These are phyloP conservation scores for Sturmia bella DNA, from an alignment of 2,888 invertebrate species.

Conservation along the genomic window DNA sequence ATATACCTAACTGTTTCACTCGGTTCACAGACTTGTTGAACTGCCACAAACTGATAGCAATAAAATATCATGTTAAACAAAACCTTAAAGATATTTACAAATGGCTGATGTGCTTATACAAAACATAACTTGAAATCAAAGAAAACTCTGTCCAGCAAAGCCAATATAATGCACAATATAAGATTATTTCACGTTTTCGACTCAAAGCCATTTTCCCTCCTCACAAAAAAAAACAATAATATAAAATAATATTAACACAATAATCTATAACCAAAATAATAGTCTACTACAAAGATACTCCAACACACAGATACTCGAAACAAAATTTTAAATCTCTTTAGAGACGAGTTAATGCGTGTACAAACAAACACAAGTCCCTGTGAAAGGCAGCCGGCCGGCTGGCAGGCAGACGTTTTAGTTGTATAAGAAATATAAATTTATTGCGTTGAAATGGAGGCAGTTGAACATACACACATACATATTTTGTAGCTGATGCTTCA, in stretches of 20 bases:
- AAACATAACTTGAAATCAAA: neutral
- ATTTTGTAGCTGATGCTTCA: conserved; percentile 10
- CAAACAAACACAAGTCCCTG: neutral
- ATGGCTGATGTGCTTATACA: conserved; percentile 3
- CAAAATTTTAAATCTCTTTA: conserved; percentile 43
- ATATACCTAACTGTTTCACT: conserved; percentile 12
- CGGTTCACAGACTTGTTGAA: conserved; percentile 42
- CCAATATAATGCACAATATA: conserved; percentile 22
- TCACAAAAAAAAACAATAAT: no score
- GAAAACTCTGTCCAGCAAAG: conserved; percentile 1
- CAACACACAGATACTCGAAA: conserved; percentile 4
- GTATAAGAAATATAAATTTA: conserved; percentile 10
- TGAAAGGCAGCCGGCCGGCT: neutral
- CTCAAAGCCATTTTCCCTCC: neutral
- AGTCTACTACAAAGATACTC: conserved; percentile 26
- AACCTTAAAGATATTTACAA: conserved; percentile 44
- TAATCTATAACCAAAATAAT: conserved; percentile 47
- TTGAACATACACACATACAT: neutral
- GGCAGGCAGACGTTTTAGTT: neutral
- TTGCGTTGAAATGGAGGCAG: conserved; percentile 15
- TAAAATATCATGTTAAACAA: conserved; percentile 11
- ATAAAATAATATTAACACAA: conserved; percentile 11
- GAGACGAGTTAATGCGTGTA: conserved; percentile 21
- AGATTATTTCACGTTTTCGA: conserved; percentile 16
- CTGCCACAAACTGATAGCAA: conserved; percentile 32